phyloP scores from a whole-genome alignment of 2,113 vertebrate genomes.

The Galeopterus variegatus region DNA sequence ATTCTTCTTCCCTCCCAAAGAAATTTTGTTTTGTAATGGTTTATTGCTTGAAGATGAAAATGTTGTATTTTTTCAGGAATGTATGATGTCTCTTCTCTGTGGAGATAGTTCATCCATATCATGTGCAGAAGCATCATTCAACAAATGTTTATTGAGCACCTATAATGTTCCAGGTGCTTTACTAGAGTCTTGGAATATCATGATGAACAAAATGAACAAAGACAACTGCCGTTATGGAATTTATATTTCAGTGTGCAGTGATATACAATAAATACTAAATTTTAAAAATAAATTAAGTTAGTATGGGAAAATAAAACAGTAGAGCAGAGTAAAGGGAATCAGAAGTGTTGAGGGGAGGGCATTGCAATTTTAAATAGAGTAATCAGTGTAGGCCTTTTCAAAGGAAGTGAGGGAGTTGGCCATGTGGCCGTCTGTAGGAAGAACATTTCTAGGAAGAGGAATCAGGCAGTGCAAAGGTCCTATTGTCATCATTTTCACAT shows the following conservation, averaged over 20 bases:
- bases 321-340: not conserved
- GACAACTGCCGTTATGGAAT: not conserved
- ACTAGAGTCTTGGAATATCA: not conserved
- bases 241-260: conserved; percentile 9
- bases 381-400: not conserved
- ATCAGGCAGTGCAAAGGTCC: not conserved
- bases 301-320: conserved; percentile 18
- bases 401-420: not conserved
- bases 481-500: conserved; percentile 28
- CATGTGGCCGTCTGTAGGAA: not conserved
- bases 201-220: conserved; percentile 24
- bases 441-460: conserved; percentile 40
- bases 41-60: not conserved
- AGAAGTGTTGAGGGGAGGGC: not conserved
- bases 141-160: conserved; percentile 22
- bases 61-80: conserved; percentile 10
- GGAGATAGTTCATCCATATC: not conserved
- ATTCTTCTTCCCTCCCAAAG: not conserved
- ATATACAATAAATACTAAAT: not conserved
- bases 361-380: not conserved
- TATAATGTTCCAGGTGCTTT: conserved; percentile 1
- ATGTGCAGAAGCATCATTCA: not conserved
- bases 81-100: not conserved
- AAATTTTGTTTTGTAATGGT: conserved; percentile 31
- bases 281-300: not conserved